Percentiles rank a stretch among this genome's conserved stretches.
phyloP scores from a whole-genome alignment of 2,888 invertebrate species.

The Caenorhabditis sp. region DNA sequence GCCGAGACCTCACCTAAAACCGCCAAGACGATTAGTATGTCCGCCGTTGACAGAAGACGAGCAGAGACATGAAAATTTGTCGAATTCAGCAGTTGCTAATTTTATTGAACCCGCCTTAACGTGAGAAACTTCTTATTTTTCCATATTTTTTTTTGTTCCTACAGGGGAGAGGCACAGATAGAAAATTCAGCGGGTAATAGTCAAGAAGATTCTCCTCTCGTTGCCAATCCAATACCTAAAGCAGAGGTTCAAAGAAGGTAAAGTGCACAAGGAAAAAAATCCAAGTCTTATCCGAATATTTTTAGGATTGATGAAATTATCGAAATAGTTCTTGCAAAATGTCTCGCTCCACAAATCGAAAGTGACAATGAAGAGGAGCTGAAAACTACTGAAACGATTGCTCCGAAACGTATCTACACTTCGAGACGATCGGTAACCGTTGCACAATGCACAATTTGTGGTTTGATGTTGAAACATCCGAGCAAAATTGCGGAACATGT shows the following conservation, averaged over 20 bases:
- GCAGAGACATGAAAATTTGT: constrained; percentile 1
- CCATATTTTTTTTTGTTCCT: no score
- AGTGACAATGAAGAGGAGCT: background rate
- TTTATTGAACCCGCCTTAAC: background rate
- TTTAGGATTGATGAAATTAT: constrained; percentile 55
- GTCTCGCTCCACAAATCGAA: background rate
- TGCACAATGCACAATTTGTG: constrained; percentile 57
- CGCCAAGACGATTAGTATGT: constrained; percentile 19
- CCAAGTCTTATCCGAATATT: background rate
- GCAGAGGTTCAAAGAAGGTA: constrained; percentile 1
- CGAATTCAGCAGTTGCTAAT: constrained; percentile 10
- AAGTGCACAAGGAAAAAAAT: background rate
- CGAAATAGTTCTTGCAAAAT: constrained; percentile 42
- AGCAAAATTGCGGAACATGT: constrained; percentile 59
- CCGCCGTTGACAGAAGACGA: background rate
- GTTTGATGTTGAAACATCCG: constrained; percentile 56
- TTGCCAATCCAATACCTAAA: background rate
- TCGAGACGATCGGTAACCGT: constrained; percentile 24
- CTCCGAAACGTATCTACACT: constrained; percentile 6
- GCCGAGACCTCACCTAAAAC: constrained; percentile 58
- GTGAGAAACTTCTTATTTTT: background rate
- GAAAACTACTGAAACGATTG: background rate
- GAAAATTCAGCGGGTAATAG: no score
- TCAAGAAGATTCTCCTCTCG: background rate
- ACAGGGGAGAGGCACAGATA: no score